Base-by-base conservation (phyloP, 2,797 vertebrate genomes). In the Hemibagrus guttatus region DNA sequence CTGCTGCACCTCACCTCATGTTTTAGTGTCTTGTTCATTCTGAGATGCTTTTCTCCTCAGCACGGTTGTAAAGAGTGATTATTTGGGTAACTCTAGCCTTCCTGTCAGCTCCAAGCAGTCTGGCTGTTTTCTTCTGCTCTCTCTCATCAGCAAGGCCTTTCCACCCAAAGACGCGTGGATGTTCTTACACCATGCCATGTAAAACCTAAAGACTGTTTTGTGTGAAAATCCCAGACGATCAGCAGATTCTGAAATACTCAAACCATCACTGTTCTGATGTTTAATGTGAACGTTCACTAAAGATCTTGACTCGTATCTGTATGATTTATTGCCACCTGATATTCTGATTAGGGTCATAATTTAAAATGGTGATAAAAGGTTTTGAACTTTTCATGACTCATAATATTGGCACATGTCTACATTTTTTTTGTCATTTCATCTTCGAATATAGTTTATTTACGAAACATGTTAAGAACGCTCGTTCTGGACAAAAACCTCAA, bases 31-130 rank as follows among this genome's bases (percentile, higher is more conserved):
- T 72, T 72, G 31, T 42, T 1, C 0, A 2, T 26, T 23, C 21
- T 74, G 71, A 71, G 68, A 71, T 71, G 39, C 68, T 23, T 71
- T 71, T 71, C 68, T 71, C 35, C 35, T 71, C 35, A 71, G 16
- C 68, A 21, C 35, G 3, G 31, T 26, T 6, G 21, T 72, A 72
- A 49, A 26, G 11, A 42, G 39, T 72, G 21, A 5, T 49, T 23
- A 12, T 74, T 13, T 46, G 71, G 26, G 23, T 46, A 26, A 74
- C 71, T n/a, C 9, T 69, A 39, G 2, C 68, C 68, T 21, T 69
- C 17, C 64, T 39, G 68, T 69, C 17, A 39, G 9, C 39, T 49
- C 35, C 9, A 23, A 71, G 35, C 17, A 23, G 68, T 42, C 39
- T 72, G 1, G 2, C 4, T 21, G 13, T 46, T 72, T 11, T 26